phyloP scores from a whole-genome alignment of 2,888 invertebrate species.

The Malacosoma neustria region DNA sequence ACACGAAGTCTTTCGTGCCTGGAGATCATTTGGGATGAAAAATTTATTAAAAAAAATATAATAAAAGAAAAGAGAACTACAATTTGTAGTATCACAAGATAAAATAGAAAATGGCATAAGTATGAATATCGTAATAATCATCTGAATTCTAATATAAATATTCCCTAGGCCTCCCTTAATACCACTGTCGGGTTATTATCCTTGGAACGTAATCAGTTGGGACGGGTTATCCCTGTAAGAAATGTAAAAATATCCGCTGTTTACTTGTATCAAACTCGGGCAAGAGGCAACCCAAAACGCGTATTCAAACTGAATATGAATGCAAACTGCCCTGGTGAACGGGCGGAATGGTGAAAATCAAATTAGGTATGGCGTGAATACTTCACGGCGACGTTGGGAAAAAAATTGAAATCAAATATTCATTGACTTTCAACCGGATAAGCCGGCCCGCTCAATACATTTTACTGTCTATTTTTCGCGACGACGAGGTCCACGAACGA shows the following conservation, averaged over 20 bases:
- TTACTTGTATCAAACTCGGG: slow-evolving; percentile 72
- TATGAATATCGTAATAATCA: slow-evolving; percentile 33
- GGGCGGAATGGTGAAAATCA: slow-evolving; percentile 72
- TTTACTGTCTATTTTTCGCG: slow-evolving; percentile 71
- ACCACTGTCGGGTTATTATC: slow-evolving; percentile 57
- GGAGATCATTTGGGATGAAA: too few relatives aligned
- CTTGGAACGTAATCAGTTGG: slow-evolving; percentile 68
- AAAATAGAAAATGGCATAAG: too few relatives aligned
- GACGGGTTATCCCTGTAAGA: slow-evolving; percentile 63
- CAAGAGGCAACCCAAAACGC: slow-evolving; percentile 66
- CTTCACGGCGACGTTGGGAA: slow-evolving; percentile 72
- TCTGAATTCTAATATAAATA: slow-evolving; percentile 51
- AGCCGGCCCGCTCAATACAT: slow-evolving; percentile 73
- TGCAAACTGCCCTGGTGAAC: slow-evolving; percentile 71
- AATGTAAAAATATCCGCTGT: slow-evolving; percentile 73
- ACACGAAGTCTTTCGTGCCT: too few relatives aligned
- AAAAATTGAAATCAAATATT: slow-evolving; percentile 76
- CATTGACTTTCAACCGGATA: slow-evolving; percentile 74
- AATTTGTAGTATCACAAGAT: too few relatives aligned
- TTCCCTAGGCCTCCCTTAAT: slow-evolving; percentile 45
- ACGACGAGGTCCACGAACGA: slow-evolving; percentile 33
- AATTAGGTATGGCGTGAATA: slow-evolving; percentile 75
- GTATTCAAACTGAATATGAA: slow-evolving; percentile 74
- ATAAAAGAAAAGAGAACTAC: too few relatives aligned
- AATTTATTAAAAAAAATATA: too few relatives aligned